Evolutionary conservation across 2,797 vertebrate species (phyloP).

Genomic region (Sebastes diaconus): DNA sequence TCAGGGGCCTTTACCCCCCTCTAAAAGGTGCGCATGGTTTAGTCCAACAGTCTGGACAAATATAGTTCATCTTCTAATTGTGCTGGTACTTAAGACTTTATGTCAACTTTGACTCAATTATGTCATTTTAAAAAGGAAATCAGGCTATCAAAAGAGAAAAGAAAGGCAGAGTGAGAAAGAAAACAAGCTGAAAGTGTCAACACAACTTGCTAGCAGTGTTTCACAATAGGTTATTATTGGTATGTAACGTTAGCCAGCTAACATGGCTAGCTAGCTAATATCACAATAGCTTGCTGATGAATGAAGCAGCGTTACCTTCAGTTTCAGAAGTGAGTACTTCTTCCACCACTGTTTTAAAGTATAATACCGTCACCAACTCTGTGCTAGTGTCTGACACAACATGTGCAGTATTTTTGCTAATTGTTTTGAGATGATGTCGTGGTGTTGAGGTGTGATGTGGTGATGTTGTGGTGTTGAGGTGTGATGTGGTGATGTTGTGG

Average conservation of each 20-base stretch:
- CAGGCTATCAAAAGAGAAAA: background rate
- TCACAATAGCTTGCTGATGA: background rate
- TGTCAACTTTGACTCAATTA: background rate
- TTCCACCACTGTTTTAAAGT: background rate
- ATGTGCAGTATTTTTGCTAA: too few relatives aligned
- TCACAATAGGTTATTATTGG: background rate
- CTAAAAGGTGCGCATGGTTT: background rate
- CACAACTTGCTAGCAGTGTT: background rate
- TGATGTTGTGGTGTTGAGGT: too few relatives aligned
- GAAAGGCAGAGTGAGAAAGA: background rate
- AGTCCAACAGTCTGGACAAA: background rate
- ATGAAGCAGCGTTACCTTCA: background rate
- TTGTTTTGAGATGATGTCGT: too few relatives aligned
- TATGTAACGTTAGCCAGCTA: background rate
- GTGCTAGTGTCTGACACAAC: background rate
- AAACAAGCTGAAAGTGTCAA: background rate
- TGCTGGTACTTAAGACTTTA: background rate
- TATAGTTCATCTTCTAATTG: accelerated
- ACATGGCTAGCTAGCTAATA: background rate
- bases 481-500: too few relatives aligned
- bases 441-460: too few relatives aligned
- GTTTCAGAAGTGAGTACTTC: background rate
- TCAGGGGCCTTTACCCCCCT: background rate
- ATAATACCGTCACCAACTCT: background rate
- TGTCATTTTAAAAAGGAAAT: background rate